Evolutionary conservation across 2,113 vertebrate genomes (phyloP), one percentile per base, ranked within the genome.

Genomic region (Hassar affinis): DNA sequence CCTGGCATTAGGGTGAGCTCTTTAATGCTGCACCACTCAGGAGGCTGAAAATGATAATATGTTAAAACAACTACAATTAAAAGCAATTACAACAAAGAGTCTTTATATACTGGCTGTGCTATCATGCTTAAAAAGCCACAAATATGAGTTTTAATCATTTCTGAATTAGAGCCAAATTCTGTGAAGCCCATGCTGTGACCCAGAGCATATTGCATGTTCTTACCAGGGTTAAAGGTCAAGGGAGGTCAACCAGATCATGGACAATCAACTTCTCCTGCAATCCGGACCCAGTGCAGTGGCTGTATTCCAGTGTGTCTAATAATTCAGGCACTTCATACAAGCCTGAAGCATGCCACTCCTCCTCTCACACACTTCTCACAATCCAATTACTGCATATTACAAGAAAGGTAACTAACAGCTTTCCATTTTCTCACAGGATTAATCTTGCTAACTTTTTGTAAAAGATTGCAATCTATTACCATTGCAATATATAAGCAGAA

Each of bases 81-180:
- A 77, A 77, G 51, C 74, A 77, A 77, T 56, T 77, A 77, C 51
- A 56, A 25, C 6, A 38, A 38, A 54, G 30, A 38, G 51, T 77
- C 51, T 18, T 56, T 56, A 30, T 38, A 30, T 20, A 35, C 52
- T 77, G 51, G 30, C 74, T 77, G 74, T 77, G 74, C 51, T 12
- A 10, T 56, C 74, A 38, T 38, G 33, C 51, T 56, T 56, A 56
- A 56, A 77, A 77, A 77, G 52, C 52, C 30, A 77, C 10, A 56
- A 56, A 77, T 38, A 30, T 54, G 74, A 56, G 20, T 35, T 54
- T 77, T 38, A 54, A 75, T 75, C 2, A 52, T 75, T 33, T 75
- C 49, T 75, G 10, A 35, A 77, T 76, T 54, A 33, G 27, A 25
- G 52, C 47, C 49, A 30, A 14, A 20, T 51, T 6, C 3, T 15